phyloP scores from a whole-genome alignment of 2,797 vertebrate genomes.

The Calcarius lapponicus region DNA sequence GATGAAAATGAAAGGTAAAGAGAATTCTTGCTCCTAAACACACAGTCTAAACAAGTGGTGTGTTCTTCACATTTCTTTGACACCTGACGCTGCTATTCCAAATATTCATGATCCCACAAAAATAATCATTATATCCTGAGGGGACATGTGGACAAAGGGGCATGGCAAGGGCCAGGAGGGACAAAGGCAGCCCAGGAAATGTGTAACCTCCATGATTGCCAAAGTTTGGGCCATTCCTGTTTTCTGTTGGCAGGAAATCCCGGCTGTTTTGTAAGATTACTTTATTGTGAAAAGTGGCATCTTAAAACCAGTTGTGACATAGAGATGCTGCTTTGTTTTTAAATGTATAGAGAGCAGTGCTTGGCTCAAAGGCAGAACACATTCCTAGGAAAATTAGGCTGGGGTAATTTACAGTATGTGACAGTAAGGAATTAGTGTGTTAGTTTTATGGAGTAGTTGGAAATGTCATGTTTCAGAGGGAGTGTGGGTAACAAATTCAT shows the following conservation, averaged over 20 bases:
- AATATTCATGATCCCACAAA: neutral
- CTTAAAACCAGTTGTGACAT: neutral
- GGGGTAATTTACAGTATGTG: neutral
- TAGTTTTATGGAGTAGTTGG: neutral
- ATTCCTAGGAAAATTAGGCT: neutral
- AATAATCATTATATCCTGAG: neutral
- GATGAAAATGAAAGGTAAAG: conserved; percentile 91
- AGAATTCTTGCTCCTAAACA: neutral
- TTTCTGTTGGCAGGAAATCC: neutral
- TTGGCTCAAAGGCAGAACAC: neutral
- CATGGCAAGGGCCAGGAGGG: neutral
- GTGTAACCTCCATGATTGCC: accelerated
- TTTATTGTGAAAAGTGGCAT: neutral
- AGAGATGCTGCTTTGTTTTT: neutral
- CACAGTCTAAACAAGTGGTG: neutral
- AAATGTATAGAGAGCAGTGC: neutral
- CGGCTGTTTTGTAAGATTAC: neutral
- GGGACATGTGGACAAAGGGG: neutral
- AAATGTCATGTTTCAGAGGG: neutral
- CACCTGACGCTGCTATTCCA: neutral
- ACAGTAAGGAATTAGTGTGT: neutral
- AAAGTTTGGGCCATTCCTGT: neutral
- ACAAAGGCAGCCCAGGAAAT: neutral
- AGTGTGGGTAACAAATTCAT: neutral
- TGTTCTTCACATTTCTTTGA: neutral